Evolutionary conservation across 2,797 vertebrate genomes (phyloP).

Genomic region (Australoheros facetus): DNA sequence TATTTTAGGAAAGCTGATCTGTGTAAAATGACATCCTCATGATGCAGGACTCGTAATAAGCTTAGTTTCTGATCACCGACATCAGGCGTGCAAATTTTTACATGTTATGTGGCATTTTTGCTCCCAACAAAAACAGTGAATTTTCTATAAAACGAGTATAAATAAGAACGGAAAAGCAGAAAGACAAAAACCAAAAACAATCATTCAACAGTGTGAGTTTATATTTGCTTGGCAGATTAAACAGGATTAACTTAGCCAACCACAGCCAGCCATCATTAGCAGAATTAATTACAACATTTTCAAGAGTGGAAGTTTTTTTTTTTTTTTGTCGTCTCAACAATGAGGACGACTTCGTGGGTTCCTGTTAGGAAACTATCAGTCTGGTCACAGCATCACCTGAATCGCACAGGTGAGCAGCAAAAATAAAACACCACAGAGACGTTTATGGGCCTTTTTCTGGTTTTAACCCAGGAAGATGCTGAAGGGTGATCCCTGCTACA

Average conservation of each 20-base stretch:
- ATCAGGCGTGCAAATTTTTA: background rate
- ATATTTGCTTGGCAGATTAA: background rate
- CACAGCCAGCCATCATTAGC: background rate
- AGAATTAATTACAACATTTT: background rate
- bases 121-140: background rate
- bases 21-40: background rate
- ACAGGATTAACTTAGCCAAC: background rate
- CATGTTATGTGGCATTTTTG: background rate
- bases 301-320: background rate
- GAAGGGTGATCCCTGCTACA: background rate
- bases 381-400: background rate
- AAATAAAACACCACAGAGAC: background rate
- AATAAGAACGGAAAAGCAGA: background rate
- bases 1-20: background rate
- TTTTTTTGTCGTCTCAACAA: background rate
- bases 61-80: background rate
- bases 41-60: background rate
- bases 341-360: background rate
- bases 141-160: background rate
- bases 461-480: background rate
- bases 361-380: background rate
- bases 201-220: background rate
- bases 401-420: background rate
- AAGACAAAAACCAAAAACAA: no score
- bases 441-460: background rate